Evolutionary conservation across 2,113 vertebrate genomes (phyloP).

Genomic region (Perca schrenkii): DNA sequence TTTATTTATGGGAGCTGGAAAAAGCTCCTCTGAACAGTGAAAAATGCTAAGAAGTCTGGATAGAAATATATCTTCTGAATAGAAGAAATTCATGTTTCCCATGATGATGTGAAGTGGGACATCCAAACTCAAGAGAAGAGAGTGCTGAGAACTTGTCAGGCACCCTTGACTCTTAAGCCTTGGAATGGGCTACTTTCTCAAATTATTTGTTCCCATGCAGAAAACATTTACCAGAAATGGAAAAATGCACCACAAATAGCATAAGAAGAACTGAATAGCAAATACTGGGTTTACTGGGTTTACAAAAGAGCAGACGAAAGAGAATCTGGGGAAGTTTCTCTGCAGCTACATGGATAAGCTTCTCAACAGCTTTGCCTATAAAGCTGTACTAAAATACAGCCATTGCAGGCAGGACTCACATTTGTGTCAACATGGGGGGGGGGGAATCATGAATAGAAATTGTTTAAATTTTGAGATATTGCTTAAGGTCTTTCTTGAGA

Average conservation of each 20-base stretch:
- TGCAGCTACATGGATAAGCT: neutral
- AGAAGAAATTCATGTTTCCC: conserved; percentile 44
- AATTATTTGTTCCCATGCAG: conserved; percentile 49
- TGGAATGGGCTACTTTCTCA: conserved; percentile 17
- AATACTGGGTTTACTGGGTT: neutral
- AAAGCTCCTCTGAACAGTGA: neutral
- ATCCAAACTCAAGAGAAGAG: conserved; percentile 30
- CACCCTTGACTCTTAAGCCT: conserved; percentile 32
- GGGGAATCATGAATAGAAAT: neutral
- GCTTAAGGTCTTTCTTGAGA: neutral
- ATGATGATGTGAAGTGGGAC: conserved; percentile 10
- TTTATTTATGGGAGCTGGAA: conserved; percentile 18
- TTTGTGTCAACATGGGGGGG: neutral
- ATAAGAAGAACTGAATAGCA: conserved; percentile 8
- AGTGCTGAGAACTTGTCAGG: conserved; percentile 36
- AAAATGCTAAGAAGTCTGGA: conserved; percentile 28
- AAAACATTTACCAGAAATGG: conserved; percentile 13
- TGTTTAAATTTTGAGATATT: neutral
- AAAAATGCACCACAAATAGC: conserved; percentile 14
- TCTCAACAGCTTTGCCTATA: neutral
- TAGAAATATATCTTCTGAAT: conserved; percentile 13
- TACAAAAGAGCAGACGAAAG: neutral
- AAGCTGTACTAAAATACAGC: neutral
- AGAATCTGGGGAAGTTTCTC: neutral
- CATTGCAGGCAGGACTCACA: neutral